Percentiles rank a stretch among this genome's conserved stretches.
These are phyloP conservation scores for Pseudotriccus pelzelni DNA, from an alignment of 2,797 vertebrate genomes.

Conservation along the genomic window DNA sequence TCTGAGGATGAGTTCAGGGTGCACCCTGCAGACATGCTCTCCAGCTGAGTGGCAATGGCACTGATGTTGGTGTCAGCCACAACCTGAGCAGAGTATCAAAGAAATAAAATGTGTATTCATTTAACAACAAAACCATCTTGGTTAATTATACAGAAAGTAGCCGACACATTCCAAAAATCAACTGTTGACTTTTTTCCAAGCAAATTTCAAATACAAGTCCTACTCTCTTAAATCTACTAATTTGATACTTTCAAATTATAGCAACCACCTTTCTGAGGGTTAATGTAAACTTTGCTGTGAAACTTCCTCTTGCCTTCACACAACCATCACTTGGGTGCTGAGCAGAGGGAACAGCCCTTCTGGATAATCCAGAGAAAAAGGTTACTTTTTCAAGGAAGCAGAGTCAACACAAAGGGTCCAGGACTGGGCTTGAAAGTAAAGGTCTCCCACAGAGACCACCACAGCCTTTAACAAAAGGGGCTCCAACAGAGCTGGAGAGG, in stretches of 20 bases:
- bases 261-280: background rate
- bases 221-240: background rate
- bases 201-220: background rate
- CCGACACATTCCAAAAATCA: background rate
- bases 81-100: conserved; percentile 75
- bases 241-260: background rate
- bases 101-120: background rate
- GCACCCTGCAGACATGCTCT: conserved; percentile 82
- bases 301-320: background rate
- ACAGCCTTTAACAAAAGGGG: background rate
- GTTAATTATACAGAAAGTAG: background rate
- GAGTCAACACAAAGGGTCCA: background rate
- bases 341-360: background rate
- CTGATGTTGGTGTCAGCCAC: conserved; percentile 94
- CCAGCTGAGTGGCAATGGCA: conserved; percentile 89
- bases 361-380: background rate
- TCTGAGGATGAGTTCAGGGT: conserved; percentile 69
- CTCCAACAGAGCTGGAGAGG: background rate
- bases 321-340: too few relatives aligned
- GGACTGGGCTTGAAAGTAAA: background rate
- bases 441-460: background rate
- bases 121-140: background rate
- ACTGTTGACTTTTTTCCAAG: accelerated
- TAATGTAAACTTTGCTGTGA: background rate
- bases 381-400: background rate